These are phyloP conservation scores for Leucophora obtusa DNA, from an alignment of 2,888 invertebrate genomes.

Conservation along the genomic window DNA sequence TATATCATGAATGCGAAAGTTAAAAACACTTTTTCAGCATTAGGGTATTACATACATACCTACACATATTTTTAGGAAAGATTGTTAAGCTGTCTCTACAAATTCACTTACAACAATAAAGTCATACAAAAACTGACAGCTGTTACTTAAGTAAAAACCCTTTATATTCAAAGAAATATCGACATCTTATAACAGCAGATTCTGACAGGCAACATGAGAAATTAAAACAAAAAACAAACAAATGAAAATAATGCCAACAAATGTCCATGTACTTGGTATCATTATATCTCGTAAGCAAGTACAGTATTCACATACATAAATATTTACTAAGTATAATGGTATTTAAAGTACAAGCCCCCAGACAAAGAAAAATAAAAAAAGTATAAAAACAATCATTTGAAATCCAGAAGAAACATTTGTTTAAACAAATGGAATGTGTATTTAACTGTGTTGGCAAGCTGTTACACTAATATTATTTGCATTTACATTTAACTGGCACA, in stretches of 20 bases:
- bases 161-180: conserved; percentile 37
- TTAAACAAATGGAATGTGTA: conserved; percentile 48
- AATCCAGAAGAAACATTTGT: conserved; percentile 47
- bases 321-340: background rate
- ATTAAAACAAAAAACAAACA: background rate
- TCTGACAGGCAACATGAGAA: conserved; percentile 1
- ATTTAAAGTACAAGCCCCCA: background rate
- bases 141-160: conserved; percentile 29
- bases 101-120: background rate
- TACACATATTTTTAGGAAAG: too few relatives aligned
- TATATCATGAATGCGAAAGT: too few relatives aligned
- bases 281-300: conserved; percentile 37
- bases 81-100: too few relatives aligned
- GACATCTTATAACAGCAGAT: conserved; percentile 21
- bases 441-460: conserved; percentile 60
- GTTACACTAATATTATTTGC: conserved; percentile 67
- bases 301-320: conserved; percentile 7
- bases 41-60: too few relatives aligned
- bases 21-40: too few relatives aligned
- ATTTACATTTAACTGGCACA: conserved; percentile 68
- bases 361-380: background rate
- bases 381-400: conserved; percentile 28
- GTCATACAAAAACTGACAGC: conserved; percentile 9
- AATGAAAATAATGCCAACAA: conserved; percentile 21
- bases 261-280: conserved; percentile 9